Evolutionary conservation across 2,797 vertebrate genomes (phyloP), one percentile per base, ranked within the genome.

Genomic region (Siniperca scherzeri): DNA sequence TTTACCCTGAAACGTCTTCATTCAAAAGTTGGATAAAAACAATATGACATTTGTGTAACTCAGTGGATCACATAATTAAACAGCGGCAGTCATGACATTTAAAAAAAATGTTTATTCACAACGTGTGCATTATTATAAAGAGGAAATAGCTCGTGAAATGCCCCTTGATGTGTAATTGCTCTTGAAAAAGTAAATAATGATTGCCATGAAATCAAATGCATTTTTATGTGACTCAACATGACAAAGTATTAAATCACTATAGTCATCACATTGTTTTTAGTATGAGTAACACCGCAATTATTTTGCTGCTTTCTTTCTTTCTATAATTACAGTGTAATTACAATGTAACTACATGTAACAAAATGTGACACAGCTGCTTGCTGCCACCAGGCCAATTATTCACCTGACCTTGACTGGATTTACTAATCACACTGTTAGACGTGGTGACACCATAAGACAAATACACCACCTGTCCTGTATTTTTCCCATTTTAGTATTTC

Each of bases 391-490:
- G 42, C 60, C 82, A 86, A 74, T 89, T 87, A 80, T 55, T 80
- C 74, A 88, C 30, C 74, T 87, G 86, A 91, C 89, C 84, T 87
- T 91, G 75, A 89, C 74, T 89, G 59, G 60, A 83, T 88, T 71
- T 60, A 72, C 80, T 85, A 68, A 86, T 87, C 78, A 89, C 77
- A 83, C 74, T 3, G 81, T 64, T 78, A 68, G 53, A 88, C 55
- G 56, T 44, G 40, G 38, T 66, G 38, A 78, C 74, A 77, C 48
- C 30, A 59, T 7, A 52, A 83, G 60, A 80, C 52, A 80, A 80
- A 88, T 44, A 81, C 55, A 42, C 68, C 70, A 64, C 64, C 77
- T 87, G 80, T 65, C 69, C 64, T 2, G 7, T 17, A 65, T 79
- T 76, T 76, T 72, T 64, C 25, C 27, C 22, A 46, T 33, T 55